These are phyloP conservation scores for Bufo bufo DNA, from an alignment of 2,113 vertebrate genomes.

Conservation along the genomic window DNA sequence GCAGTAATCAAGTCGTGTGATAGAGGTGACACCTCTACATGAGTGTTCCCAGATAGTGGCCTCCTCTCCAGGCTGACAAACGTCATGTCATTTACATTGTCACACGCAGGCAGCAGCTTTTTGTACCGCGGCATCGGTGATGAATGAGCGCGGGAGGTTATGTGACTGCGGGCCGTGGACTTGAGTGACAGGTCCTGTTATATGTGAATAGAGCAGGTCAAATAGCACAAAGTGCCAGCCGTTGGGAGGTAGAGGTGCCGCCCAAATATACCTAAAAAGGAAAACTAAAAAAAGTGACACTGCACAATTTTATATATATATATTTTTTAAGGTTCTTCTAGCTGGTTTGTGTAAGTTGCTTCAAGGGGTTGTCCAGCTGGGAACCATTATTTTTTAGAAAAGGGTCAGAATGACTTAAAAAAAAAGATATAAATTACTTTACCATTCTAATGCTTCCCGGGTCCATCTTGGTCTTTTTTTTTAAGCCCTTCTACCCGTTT, in stretches of 20 bases:
- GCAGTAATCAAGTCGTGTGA: constrained; percentile 47
- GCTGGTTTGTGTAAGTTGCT: no score
- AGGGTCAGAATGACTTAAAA: no score
- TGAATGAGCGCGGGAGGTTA: not conserved
- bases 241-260: not conserved
- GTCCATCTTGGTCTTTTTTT: no score
- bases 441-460: no score
- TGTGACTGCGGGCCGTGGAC: no score
- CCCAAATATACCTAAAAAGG: not conserved
- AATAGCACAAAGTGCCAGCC: not conserved
- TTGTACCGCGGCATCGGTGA: not conserved
- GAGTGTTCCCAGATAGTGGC: not conserved
- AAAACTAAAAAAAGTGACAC: no score
- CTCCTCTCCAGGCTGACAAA: not conserved
- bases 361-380: no score
- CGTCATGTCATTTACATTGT: constrained; percentile 20
- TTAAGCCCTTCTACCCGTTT: no score
- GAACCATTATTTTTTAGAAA: no score
- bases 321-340: no score
- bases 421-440: no score
- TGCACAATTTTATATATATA: no score
- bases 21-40: constrained; percentile 55
- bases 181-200: not conserved
- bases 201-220: not conserved
- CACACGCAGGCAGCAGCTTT: not conserved